Evolutionary conservation across 2,888 invertebrate species (phyloP), one percentile per base, ranked within the genome.

Genomic region (Horisme vitalbata): DNA sequence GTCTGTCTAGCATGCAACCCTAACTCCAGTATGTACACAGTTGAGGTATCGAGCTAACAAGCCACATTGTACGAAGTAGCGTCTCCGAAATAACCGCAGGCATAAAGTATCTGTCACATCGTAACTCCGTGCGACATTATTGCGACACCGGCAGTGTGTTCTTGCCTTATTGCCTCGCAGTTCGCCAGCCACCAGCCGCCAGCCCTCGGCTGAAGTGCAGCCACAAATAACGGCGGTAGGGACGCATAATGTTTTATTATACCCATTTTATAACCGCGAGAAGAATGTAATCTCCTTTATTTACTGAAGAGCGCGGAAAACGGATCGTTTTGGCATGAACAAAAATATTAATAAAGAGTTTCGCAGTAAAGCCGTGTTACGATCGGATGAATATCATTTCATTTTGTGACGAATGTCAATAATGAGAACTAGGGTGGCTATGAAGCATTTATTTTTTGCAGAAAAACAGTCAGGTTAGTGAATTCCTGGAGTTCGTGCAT

Each of bases 241-340:
- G 76, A 75, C 79, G 72, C 80, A 77, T 83, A 73, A 83, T 83
- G 77, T 83, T 84, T 85, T 84, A 84, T 83, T 79, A 83, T 61
- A 69, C 67, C 70, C 71, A 74, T 79, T 82, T 81, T 79, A 85
- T 73, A 82, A 77, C 83, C 79, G 65, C 75, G 68, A 71, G 73
- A 78, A 80, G 75, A 79, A 80, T 81, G 77, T 79, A 80, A 83
- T 85, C 81, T 78, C 63, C 71, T 74, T 75, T 83, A 81, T 79
- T 81, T 81, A 77, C 74, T 66, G 68, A 72, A 71, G 66, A 70
- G 65, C 60, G 66, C 66, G 68, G 71, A 67, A 74, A 78, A 74
- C 65, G 72, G 69, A 77, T 74, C 70, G 65, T 65, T 68, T 52
- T 54, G 61, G 66, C 57, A 64, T 59, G 69, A 72, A 66, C 63